These are phyloP conservation scores for Pipistrellus pygmaeus DNA, from an alignment of 2,797 vertebrate genomes.

Conservation along the genomic window DNA sequence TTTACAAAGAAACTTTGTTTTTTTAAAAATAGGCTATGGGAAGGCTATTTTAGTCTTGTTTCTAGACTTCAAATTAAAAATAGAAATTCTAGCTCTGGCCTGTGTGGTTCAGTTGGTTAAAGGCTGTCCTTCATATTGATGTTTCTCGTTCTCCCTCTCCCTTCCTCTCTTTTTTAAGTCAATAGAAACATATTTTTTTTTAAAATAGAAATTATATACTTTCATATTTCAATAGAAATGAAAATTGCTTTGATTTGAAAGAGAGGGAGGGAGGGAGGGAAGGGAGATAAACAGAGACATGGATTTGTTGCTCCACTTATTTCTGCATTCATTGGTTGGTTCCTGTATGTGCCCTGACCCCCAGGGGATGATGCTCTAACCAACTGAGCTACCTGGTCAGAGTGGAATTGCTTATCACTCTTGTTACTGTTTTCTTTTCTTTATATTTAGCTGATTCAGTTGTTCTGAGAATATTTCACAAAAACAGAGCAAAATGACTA, in stretches of 20 bases:
- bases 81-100: background rate
- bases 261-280: background rate
- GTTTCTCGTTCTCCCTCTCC: background rate
- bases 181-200: background rate
- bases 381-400: background rate
- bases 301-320: background rate
- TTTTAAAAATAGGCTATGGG: background rate
- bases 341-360: background rate
- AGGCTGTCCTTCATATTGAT: background rate
- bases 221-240: constrained; percentile 32
- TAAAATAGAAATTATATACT: background rate
- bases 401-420: background rate
- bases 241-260: background rate
- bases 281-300: background rate
- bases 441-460: background rate
- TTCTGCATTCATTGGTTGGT: background rate
- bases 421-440: constrained; percentile 37
- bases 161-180: background rate
- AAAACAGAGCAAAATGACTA: constrained; percentile 39
- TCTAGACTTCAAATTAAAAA: constrained; percentile 48
- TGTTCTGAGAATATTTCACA: background rate
- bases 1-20: background rate
- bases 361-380: background rate
- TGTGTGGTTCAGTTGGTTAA: background rate
- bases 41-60: constrained; percentile 48